Evolutionary conservation across 2,113 vertebrate species (phyloP).

Genomic region (Sylvilagus bachmani): DNA sequence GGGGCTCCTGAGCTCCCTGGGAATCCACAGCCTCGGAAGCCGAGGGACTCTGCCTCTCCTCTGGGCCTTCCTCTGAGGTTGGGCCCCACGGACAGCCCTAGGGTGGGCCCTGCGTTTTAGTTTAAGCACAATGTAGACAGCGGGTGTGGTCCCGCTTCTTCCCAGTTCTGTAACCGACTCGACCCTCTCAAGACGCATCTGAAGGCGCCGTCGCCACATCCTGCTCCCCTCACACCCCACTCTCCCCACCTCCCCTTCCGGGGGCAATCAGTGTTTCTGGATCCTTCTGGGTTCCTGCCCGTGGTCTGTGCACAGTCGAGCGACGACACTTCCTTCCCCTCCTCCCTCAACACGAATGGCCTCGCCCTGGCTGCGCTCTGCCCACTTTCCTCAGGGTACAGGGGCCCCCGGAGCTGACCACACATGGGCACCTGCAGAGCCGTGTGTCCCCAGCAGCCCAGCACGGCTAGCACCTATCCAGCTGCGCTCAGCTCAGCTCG

Average conservation of each 20-base stretch:
- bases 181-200: too few species aligned
- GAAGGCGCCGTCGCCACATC: fast-evolving
- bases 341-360: too few species aligned
- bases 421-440: too few species aligned
- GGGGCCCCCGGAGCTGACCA: not conserved
- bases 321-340: too few species aligned
- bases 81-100: not conserved
- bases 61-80: not conserved
- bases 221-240: fast-evolving
- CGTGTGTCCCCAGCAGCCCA: not conserved
- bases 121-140: not conserved
- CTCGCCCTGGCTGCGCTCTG: not conserved
- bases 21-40: too few species aligned
- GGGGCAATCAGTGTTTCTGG: not conserved
- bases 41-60: not conserved
- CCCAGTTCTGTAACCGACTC: too few species aligned
- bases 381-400: not conserved
- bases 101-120: too few species aligned
- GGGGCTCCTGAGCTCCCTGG: not conserved
- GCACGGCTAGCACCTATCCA: too few species aligned
- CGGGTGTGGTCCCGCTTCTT: not conserved
- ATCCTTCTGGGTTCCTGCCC: not conserved
- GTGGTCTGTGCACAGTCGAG: not conserved
- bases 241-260: fast-evolving
- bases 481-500: not conserved